phyloP scores from a whole-genome alignment of 2,113 vertebrate genomes.

The Xerus inauris region DNA sequence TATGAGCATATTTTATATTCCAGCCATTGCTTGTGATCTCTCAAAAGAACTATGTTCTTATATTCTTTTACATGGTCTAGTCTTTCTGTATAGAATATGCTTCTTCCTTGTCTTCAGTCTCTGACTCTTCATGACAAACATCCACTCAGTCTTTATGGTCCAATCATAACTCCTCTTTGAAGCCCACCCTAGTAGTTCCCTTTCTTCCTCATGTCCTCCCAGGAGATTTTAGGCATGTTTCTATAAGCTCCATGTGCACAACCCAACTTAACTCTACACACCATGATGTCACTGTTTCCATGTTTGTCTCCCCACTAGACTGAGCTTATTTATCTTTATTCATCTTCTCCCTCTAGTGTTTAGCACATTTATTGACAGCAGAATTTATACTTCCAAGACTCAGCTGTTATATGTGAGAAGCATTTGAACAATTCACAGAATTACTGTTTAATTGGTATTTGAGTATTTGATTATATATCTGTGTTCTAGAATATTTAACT shows the following conservation, averaged over 20 bases:
- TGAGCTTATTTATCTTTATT: background rate
- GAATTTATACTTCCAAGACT: conserved; percentile 8
- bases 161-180: background rate
- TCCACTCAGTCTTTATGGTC: background rate
- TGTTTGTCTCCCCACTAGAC: background rate
- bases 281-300: background rate
- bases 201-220: background rate
- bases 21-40: background rate
- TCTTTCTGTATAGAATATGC: no score
- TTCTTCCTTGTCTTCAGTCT: no score
- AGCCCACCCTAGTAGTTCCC: background rate
- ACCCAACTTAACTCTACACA: background rate
- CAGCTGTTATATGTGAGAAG: conserved; percentile 1
- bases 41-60: background rate
- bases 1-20: background rate
- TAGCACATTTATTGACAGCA: background rate
- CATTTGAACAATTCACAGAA: background rate
- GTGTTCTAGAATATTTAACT: conserved; percentile 4
- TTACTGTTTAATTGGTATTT: background rate
- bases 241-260: background rate
- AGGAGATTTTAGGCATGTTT: background rate
- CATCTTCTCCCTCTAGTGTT: background rate
- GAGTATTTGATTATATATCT: background rate
- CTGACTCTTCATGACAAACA: no score
- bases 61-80: no score